Evolutionary conservation across 64 coral and sea anemone genomes (phyloP).

Genomic region (Astreopora myriophthalma): DNA sequence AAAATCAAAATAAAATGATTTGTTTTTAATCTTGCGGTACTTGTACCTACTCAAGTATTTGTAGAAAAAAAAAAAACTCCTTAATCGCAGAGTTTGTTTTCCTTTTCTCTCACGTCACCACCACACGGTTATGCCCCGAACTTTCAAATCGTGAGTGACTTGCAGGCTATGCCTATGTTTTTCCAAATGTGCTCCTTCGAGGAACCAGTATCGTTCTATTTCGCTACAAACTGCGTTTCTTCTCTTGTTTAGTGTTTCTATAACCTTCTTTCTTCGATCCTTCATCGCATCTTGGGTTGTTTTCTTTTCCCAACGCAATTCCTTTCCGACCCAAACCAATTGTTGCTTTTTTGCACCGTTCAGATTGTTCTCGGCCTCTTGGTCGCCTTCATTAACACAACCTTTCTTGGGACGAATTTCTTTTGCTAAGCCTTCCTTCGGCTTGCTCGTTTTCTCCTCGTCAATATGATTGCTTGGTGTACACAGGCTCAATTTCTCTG

Average conservation of each 20-base stretch:
- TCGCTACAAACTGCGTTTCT: neutral
- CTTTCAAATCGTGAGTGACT: neutral
- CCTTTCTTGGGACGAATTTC: no score
- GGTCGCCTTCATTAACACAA: no score
- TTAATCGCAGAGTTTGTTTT: no score
- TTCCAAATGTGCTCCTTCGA: neutral
- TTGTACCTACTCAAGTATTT: no score
- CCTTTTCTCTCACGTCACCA: no score
- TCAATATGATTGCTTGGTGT: no score
- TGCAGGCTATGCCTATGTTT: neutral
- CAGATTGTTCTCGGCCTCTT: no score
- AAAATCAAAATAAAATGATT: no score
- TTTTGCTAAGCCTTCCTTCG: no score
- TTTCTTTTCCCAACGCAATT: neutral
- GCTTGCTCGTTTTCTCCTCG: neutral
- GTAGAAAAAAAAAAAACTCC: no score
- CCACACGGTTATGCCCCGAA: neutral
- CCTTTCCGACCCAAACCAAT: neutral
- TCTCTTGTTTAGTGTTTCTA: neutral
- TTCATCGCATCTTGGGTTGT: neutral
- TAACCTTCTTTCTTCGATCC: neutral
- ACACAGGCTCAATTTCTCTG: neutral
- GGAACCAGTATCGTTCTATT: slow-evolving; percentile 1
- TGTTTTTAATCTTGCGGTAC: no score
- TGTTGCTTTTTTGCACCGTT: neutral